Conservation (phyloP, 2,888 invertebrate genomes). For the Yponomeuta cagnagella region DNA sequence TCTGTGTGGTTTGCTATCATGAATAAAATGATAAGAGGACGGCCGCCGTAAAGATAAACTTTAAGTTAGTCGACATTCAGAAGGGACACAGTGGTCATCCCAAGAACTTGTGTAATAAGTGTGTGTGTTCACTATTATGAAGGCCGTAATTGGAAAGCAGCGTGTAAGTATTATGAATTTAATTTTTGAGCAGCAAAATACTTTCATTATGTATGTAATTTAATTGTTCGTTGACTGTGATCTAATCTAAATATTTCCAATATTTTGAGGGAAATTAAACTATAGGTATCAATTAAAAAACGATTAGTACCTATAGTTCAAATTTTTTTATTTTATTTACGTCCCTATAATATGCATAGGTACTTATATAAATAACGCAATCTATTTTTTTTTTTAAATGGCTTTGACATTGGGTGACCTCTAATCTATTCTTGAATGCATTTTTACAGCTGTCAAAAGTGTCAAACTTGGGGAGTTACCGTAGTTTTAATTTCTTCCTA, state of each 20-base stretch:
- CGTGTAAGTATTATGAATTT: not conserved
- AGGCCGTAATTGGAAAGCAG: slow-evolving; percentile 7
- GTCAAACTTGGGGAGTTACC: not conserved
- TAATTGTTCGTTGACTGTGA: too few species aligned
- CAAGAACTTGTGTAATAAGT: not conserved
- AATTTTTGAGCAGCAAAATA: not conserved
- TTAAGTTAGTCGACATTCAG: not conserved
- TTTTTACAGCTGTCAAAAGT: not conserved
- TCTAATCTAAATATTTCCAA: too few species aligned
- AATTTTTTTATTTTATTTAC: too few species aligned
- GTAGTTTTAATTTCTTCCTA: not conserved
- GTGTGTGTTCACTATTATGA: not conserved
- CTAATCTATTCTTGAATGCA: not conserved
- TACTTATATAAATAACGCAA: too few species aligned
- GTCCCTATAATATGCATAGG: too few species aligned
- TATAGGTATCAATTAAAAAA: too few species aligned
- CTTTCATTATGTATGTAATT: too few species aligned
- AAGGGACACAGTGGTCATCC: slow-evolving; percentile 1
- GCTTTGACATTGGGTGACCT: not conserved
- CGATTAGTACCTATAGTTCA: too few species aligned
- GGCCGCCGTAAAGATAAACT: not conserved
- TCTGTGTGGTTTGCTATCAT: not conserved
- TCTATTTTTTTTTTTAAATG: not conserved
- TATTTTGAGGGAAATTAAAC: too few species aligned
- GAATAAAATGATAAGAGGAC: not conserved